These are phyloP conservation scores for Ridgeia piscesae DNA, from an alignment of 1,140 invertebrate species.

Conservation along the genomic window DNA sequence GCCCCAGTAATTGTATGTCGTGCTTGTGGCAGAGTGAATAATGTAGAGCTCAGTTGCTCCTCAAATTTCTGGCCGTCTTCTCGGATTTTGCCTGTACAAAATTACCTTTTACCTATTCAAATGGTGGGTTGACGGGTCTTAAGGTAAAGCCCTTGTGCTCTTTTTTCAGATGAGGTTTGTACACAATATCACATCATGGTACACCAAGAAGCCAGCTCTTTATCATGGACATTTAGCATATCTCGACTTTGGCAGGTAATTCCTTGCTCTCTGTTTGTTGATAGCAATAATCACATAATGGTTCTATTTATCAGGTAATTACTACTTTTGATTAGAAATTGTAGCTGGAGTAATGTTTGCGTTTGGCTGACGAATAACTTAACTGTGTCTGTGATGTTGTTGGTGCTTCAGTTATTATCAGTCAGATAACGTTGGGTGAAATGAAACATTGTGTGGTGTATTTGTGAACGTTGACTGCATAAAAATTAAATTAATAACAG, in stretches of 20 bases:
- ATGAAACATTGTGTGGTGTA: neutral
- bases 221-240: slow-evolving; percentile 97
- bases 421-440: neutral
- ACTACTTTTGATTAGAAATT: neutral
- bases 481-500: neutral
- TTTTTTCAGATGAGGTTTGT: slow-evolving; percentile 76
- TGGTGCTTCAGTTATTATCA: neutral
- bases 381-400: neutral
- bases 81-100: no score
- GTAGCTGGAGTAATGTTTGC: neutral
- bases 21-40: no score
- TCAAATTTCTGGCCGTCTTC: no score
- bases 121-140: no score
- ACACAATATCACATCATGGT: slow-evolving; percentile 84
- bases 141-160: no score
- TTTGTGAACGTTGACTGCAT: neutral
- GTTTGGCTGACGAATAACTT: neutral
- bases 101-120: no score
- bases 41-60: no score
- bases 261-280: neutral
- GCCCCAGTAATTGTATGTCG: no score
- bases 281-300: neutral
- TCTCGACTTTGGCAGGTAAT: slow-evolving; percentile 88
- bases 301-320: neutral
- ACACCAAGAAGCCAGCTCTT: slow-evolving; percentile 83